phyloP scores from a whole-genome alignment of 1,140 invertebrate species.

The Anoplolepis gracilipes region DNA sequence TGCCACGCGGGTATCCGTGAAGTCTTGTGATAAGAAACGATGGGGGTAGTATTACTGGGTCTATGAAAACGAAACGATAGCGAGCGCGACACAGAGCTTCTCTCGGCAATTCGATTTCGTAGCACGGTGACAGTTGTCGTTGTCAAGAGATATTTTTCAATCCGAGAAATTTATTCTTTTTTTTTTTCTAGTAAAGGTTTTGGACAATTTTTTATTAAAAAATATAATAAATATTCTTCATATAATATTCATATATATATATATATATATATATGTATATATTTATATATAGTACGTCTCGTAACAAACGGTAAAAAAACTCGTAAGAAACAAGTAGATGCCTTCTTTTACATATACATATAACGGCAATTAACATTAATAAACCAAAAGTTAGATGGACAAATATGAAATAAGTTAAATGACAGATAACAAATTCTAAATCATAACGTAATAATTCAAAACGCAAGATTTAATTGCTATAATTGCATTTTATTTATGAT shows the following conservation, averaged over 20 bases:
- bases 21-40: constrained; percentile 47
- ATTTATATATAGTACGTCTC: not conserved
- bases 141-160: constrained; percentile 1
- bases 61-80: constrained; percentile 55
- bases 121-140: not conserved
- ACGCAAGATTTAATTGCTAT: not conserved
- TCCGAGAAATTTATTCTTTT: not conserved
- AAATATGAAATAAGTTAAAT: too few species aligned
- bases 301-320: too few species aligned
- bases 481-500: constrained; percentile 26
- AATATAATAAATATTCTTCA: not conserved
- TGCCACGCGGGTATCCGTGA: constrained; percentile 35
- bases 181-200: not conserved
- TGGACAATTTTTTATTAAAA: not conserved
- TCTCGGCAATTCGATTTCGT: constrained; percentile 4
- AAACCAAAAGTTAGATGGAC: not conserved
- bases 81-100: constrained; percentile 14
- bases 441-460: not conserved
- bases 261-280: not conserved
- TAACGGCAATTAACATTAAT: too few species aligned
- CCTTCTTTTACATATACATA: not conserved
- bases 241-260: too few species aligned
- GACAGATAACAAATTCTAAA: not conserved
- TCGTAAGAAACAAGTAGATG: not conserved
- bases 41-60: constrained; percentile 41